phyloP scores from a whole-genome alignment of 2,888 invertebrate species.

The Bombylius discolor region DNA sequence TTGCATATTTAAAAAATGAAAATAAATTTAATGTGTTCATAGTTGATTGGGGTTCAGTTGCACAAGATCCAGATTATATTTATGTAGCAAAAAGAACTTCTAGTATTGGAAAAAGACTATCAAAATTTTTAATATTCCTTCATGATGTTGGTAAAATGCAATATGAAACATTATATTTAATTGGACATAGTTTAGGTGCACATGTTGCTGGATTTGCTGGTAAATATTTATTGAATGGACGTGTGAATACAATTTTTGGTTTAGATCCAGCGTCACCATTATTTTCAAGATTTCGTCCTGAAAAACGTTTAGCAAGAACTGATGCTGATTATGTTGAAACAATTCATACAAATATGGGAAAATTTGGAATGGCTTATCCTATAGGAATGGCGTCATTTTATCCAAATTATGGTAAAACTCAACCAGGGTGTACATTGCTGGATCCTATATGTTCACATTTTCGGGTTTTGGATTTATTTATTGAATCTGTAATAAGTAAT shows the following conservation, averaged over 20 bases:
- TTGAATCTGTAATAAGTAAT: slow-evolving; percentile 10
- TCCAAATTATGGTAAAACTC: slow-evolving; percentile 33
- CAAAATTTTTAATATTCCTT: slow-evolving; percentile 30
- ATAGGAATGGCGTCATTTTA: slow-evolving; percentile 36
- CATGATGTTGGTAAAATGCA: slow-evolving; percentile 36
- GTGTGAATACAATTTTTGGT: slow-evolving; percentile 37
- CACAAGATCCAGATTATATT: slow-evolving; percentile 19
- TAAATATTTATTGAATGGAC: slow-evolving; percentile 40
- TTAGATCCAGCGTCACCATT: slow-evolving; percentile 21
- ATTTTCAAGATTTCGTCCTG: slow-evolving; percentile 24
- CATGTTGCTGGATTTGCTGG: slow-evolving; percentile 45
- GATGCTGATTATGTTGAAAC: slow-evolving; percentile 35
- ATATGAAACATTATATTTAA: slow-evolving; percentile 38
- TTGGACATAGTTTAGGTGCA: slow-evolving; percentile 47
- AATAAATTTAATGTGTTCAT: slow-evolving; percentile 43
- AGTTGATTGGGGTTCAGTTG: slow-evolving; percentile 43
- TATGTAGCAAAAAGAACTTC: background rate
- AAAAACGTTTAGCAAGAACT: slow-evolving; percentile 26
- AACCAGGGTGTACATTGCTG: slow-evolving; percentile 24
- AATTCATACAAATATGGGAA: slow-evolving; percentile 31
- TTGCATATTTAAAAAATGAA: slow-evolving; percentile 40
- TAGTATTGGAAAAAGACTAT: slow-evolving; percentile 21
- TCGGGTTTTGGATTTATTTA: slow-evolving; percentile 21
- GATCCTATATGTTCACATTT: slow-evolving; percentile 17
- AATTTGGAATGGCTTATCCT: slow-evolving; percentile 27